These are phyloP conservation scores for Propsilocerus akamusi DNA, from an alignment of 1,140 invertebrate species.

Conservation along the genomic window DNA sequence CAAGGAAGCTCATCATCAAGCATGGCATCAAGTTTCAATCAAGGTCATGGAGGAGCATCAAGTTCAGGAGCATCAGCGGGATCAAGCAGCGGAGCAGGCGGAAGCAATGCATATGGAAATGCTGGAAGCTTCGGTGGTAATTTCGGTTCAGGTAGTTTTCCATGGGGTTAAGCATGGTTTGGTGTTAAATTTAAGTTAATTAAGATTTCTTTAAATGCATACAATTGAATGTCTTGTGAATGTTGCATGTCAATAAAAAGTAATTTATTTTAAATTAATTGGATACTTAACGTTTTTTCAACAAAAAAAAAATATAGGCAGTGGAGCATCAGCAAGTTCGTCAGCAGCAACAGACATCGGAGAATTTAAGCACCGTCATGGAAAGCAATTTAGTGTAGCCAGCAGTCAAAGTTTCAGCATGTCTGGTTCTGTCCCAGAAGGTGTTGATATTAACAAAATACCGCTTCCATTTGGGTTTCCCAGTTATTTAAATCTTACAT, in stretches of 20 bases:
- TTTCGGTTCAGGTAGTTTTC: background rate
- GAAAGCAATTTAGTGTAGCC: background rate
- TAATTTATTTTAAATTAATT: no score
- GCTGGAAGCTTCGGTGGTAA: background rate
- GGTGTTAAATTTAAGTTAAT: no score
- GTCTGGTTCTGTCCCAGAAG: background rate
- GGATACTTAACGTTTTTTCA: no score
- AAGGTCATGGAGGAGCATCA: constrained; percentile 10
- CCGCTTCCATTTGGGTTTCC: background rate
- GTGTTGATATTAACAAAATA: background rate
- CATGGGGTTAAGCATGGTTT: no score
- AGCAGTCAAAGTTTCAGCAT: background rate
- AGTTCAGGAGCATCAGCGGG: constrained; percentile 15
- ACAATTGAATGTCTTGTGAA: no score
- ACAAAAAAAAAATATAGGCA: no score
- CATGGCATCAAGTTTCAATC: constrained; percentile 12
- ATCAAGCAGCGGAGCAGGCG: constrained; percentile 8
- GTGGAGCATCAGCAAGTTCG: background rate
- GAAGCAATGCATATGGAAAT: background rate
- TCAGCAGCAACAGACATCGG: background rate
- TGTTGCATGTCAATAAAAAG: no score
- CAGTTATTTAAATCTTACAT: background rate
- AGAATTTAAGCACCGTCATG: background rate
- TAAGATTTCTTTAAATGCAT: no score
- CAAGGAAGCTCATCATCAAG: constrained; percentile 15